Evolutionary conservation across 1,140 invertebrate species (phyloP), one percentile per base, ranked within the genome.

Genomic region (Anoplolepis gracilipes): DNA sequence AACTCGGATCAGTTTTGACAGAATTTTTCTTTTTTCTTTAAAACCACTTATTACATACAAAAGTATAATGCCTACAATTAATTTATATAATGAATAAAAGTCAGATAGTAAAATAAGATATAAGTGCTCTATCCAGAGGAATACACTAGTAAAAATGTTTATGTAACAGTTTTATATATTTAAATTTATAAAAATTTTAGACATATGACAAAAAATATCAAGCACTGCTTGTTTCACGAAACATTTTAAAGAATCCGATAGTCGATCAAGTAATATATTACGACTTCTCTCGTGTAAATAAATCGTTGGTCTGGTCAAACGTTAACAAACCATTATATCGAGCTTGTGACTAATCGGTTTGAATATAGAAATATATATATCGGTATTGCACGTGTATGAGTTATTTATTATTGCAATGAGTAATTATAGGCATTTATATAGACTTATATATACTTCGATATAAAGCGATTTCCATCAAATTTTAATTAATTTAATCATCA

Each of bases 1-100:
- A 94, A 94, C 88, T 85, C 92, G 91, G 86, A 91, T 87, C 85
- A 89, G 78, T 86, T 87, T 91, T 69, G 84, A 90, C 75, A 87
- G 65, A 16, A 62, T 36, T 22, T 39, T 62, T 42, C n/a, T 19
- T 33, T 6, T 25, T 53, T 76, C 11, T 19, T 62, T 28, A 30
- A 0, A 13, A 16, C 28, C 33, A 62, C 8, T 62, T 33, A 39
- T 46, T 25, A 7, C 2, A 30, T 30, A 25, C 25, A 25, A 25
- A 39, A 30, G 10, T 30, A 76, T 3, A 42, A 25, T 22, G 22
- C 1, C 7, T 53, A n/a, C 42, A 61, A 3, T 59, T 7, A 25
- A 55, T 36, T 69, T 55, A 57, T 22, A 33, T n/a, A 22, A 3
- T 6, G 11, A 25, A 62, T 42, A 62, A 42, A 42, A 61, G n/a